A percentile compares a stretch with the other conserved stretches of the same genome.
Conservation (phyloP, 2,888 invertebrate genomes). For the Phaedon cochleariae region DNA sequence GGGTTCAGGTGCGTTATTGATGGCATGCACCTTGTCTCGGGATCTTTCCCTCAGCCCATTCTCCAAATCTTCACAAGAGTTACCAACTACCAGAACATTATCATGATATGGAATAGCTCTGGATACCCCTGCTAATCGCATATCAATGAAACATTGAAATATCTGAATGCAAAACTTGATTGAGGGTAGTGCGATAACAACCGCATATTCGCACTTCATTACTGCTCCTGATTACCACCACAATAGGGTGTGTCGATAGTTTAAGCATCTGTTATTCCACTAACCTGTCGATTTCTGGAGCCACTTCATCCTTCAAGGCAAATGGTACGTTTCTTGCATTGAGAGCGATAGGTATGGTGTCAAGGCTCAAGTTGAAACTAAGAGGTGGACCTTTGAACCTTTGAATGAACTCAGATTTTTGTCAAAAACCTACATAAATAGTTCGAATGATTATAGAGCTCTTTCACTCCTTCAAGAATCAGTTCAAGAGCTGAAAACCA, state of each 20-base stretch:
- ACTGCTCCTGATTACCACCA: neutral
- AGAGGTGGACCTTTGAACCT: neutral
- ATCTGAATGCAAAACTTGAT: too few relatives aligned
- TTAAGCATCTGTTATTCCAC: neutral
- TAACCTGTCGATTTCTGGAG: neutral
- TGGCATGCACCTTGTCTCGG: neutral
- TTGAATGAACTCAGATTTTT: neutral
- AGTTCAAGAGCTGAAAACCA: too few relatives aligned
- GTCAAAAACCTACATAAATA: too few relatives aligned
- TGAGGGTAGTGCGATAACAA: too few relatives aligned
- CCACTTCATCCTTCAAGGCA: neutral
- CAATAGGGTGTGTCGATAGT: neutral
- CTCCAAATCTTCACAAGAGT: neutral
- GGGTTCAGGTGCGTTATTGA: neutral
- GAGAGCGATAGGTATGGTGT: neutral
- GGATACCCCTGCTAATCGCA: neutral
- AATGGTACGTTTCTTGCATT: neutral
- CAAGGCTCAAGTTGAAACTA: neutral
- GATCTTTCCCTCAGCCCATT: neutral
- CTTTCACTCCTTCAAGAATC: too few relatives aligned
- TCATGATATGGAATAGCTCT: constrained; percentile 9
- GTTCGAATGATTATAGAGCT: too few relatives aligned
- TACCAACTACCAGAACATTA: neutral
- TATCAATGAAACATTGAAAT: too few relatives aligned
- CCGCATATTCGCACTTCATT: too few relatives aligned